Evolutionary conservation across 2,888 invertebrate species (phyloP).

Genomic region (Eristalinus aeneus): DNA sequence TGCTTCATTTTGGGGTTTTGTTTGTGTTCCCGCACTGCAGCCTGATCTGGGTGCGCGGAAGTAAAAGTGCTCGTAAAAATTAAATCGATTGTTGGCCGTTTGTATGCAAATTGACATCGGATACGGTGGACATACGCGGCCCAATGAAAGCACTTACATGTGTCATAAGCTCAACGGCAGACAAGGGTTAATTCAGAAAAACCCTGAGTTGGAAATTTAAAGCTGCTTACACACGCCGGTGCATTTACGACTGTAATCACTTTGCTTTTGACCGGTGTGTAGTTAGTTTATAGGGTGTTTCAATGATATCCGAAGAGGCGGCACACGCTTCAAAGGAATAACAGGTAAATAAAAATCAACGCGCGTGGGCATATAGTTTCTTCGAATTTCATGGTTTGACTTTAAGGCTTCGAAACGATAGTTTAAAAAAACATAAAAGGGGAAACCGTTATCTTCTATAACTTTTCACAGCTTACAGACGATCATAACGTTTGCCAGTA

Average conservation of each 20-base stretch:
- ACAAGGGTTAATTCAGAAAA: neutral
- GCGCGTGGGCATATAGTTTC: neutral
- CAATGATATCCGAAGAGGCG: neutral
- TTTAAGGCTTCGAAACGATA: no score
- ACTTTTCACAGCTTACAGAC: no score
- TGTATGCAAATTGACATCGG: neutral
- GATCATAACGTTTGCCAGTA: no score
- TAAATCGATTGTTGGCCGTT: slow-evolving; percentile 14
- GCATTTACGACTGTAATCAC: neutral
- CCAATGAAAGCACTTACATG: neutral
- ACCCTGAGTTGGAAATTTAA: no score
- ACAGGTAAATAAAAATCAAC: neutral
- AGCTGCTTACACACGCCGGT: neutral
- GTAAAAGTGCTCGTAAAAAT: slow-evolving; percentile 26
- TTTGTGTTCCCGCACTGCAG: neutral
- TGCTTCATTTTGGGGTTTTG: neutral
- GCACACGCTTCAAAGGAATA: neutral
- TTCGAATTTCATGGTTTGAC: no score
- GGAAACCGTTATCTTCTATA: no score
- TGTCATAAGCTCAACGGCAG: neutral
- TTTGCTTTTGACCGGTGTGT: neutral
- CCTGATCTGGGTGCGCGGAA: slow-evolving; percentile 22
- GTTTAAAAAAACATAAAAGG: no score
- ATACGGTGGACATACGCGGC: neutral
- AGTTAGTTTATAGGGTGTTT: neutral